Evolutionary conservation across 30 jellyfish, hydroid and myxozoan species (phyloP).

Genomic region (Chrysaora quinquecirrha): DNA sequence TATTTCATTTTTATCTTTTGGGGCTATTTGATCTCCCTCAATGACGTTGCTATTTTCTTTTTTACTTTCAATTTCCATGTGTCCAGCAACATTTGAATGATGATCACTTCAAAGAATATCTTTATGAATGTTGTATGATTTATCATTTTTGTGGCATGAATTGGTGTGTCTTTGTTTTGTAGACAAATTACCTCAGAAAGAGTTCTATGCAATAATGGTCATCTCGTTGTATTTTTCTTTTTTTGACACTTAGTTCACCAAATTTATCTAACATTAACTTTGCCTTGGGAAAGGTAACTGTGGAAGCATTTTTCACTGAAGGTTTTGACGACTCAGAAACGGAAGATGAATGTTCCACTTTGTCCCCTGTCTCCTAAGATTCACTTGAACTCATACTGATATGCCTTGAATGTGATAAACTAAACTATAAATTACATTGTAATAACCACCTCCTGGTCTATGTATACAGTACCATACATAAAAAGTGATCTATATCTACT

Average conservation of each 20-base stretch:
- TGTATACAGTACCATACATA: too few species aligned
- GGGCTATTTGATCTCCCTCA: not conserved
- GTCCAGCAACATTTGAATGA: not conserved
- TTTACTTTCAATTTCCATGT: not conserved
- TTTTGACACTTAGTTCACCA: not conserved
- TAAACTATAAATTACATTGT: too few species aligned
- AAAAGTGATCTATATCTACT: too few species aligned
- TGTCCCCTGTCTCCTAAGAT: not conserved
- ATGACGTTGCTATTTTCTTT: not conserved
- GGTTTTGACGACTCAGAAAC: not conserved
- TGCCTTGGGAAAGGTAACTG: not conserved
- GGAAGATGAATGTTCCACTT: not conserved
- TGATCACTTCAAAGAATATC: not conserved
- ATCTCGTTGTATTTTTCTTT: not conserved
- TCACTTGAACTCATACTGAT: too few species aligned
- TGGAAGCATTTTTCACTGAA: not conserved
- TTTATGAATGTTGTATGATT: not conserved
- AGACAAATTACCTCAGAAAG: not conserved
- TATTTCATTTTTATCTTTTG: not conserved
- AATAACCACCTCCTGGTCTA: too few species aligned
- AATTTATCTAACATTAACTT: not conserved
- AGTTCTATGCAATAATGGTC: not conserved
- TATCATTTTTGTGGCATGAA: not conserved
- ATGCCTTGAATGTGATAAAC: too few species aligned
- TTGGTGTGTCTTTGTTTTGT: not conserved